These are phyloP conservation scores for Amphipoea oculea DNA, from an alignment of 2,888 invertebrate species.

Conservation along the genomic window DNA sequence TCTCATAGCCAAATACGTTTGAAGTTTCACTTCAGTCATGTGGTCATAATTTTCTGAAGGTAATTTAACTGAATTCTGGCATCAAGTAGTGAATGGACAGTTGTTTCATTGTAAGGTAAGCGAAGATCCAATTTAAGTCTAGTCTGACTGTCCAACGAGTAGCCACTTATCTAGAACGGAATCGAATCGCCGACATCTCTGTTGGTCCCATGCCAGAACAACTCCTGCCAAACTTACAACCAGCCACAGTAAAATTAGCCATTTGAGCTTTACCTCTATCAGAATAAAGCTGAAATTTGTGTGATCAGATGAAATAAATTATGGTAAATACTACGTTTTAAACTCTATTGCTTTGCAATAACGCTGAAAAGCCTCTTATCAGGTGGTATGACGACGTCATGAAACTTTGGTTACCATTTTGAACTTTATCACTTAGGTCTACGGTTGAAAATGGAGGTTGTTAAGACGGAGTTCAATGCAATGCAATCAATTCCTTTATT, in stretches of 20 bases:
- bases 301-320: neutral
- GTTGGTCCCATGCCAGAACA: conserved; percentile 55
- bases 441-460: conserved; percentile 17
- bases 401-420: conserved; percentile 1
- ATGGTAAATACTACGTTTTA: conserved; percentile 6
- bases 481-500: conserved; percentile 45
- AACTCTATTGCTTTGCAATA: conserved; percentile 34
- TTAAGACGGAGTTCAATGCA: conserved; percentile 15
- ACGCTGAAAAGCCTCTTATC: conserved; percentile 32
- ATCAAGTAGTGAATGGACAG: neutral
- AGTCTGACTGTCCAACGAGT: conserved; percentile 40
- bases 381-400: conserved; percentile 8
- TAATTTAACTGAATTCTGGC: neutral
- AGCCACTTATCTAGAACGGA: conserved; percentile 54
- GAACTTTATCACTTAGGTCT: neutral
- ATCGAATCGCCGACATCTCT: conserved; percentile 51
- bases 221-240: conserved; percentile 29
- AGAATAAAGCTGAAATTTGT: conserved; percentile 4
- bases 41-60: neutral
- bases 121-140: conserved; percentile 40
- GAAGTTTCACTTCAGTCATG: too few species aligned
- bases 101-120: conserved; percentile 19
- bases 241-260: neutral
- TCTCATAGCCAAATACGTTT: too few species aligned
- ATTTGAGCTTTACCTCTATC: neutral